Conservation (phyloP, 2,113 vertebrate species). For the Jacana jacana region DNA sequence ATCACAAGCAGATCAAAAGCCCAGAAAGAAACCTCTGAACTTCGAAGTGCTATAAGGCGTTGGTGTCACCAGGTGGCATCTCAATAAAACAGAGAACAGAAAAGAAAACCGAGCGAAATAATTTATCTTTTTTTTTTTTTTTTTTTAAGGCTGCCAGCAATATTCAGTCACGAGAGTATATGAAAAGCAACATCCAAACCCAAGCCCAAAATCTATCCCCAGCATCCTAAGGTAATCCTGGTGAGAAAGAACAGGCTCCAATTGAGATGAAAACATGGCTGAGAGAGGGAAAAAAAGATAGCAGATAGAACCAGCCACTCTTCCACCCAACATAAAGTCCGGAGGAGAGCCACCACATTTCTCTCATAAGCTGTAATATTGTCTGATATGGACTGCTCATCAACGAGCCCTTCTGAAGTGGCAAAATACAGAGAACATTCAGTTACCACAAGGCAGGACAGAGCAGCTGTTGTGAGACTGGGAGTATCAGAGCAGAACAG, state of each 20-base stretch:
- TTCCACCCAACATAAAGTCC: background rate
- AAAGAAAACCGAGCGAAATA: background rate
- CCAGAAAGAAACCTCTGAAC: background rate
- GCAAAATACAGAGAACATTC: background rate
- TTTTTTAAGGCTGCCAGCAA: background rate
- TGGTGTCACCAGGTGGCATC: background rate
- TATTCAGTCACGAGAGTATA: background rate
- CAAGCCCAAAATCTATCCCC: background rate
- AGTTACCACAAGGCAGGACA: background rate
- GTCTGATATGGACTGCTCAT: background rate
- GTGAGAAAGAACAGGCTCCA: background rate
- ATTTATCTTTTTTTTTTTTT: background rate
- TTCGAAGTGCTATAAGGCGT: background rate
- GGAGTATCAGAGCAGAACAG: background rate
- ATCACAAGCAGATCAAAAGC: background rate
- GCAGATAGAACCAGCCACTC: background rate
- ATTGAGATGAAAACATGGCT: fast-evolving
- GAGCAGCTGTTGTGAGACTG: background rate
- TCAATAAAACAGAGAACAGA: background rate
- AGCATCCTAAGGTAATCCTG: background rate
- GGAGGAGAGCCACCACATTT: background rate
- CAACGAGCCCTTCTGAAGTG: background rate
- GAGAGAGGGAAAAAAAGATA: background rate
- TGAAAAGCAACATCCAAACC: fast-evolving
- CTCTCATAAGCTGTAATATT: background rate